Evolutionary conservation across 2,888 invertebrate genomes (phyloP).

Genomic region (Zhengitettix transpicula): DNA sequence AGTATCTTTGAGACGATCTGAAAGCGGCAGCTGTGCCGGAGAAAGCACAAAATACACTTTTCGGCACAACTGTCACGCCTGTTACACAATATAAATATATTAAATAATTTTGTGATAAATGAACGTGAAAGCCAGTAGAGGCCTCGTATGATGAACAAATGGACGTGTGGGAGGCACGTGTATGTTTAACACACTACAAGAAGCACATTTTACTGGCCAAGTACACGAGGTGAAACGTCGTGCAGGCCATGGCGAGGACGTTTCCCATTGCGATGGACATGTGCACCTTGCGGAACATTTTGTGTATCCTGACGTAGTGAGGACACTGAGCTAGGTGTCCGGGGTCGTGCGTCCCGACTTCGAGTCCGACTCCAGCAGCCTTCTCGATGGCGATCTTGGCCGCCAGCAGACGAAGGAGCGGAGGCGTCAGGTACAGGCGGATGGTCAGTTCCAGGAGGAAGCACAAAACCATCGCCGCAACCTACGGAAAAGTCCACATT

Average conservation of each 20-base stretch:
- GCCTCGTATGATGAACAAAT: no score
- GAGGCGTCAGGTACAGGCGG: slow-evolving; percentile 58
- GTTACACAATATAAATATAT: no score
- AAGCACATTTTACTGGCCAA: slow-evolving; percentile 33
- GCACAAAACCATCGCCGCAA: slow-evolving; percentile 42
- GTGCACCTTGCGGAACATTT: slow-evolving; percentile 58
- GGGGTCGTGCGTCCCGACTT: slow-evolving; percentile 54
- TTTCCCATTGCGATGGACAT: slow-evolving; percentile 67
- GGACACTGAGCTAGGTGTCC: slow-evolving; percentile 60
- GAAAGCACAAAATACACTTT: no score
- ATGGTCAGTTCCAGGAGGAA: slow-evolving; percentile 59
- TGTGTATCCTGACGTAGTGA: slow-evolving; percentile 58
- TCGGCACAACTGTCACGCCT: no score
- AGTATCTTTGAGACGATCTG: no score
- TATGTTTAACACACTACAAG: neutral
- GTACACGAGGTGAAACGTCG: slow-evolving; percentile 48
- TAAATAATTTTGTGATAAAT: no score
- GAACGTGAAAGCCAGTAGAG: no score
- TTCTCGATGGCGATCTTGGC: slow-evolving; percentile 59
- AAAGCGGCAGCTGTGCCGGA: no score
- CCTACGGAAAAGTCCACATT: slow-evolving; percentile 29
- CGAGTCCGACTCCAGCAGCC: slow-evolving; percentile 58
- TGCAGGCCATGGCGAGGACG: slow-evolving; percentile 49
- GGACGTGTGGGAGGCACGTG: no score
- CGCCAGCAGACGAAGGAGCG: slow-evolving; percentile 54